Conservation (phyloP, 2,797 vertebrate genomes). For the Avahi laniger region DNA sequence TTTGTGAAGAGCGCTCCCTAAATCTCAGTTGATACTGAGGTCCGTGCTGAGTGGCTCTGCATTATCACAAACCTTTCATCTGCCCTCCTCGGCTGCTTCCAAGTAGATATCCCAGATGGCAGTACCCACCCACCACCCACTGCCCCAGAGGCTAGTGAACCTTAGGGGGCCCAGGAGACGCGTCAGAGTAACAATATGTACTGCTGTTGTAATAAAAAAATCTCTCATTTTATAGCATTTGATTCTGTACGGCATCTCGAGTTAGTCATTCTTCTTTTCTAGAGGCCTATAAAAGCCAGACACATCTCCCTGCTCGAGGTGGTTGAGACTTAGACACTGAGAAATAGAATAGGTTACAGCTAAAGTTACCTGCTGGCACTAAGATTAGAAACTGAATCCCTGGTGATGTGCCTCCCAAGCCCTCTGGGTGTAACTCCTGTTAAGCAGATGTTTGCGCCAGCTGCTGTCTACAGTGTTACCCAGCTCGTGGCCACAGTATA, state of each 20-base stretch:
- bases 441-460: accelerated
- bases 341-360: neutral
- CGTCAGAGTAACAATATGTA: neutral
- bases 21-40: neutral
- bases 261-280: neutral
- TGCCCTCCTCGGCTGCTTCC: neutral
- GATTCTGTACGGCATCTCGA: neutral
- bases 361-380: neutral
- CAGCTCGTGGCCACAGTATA: accelerated
- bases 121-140: no score
- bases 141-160: neutral
- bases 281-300: neutral
- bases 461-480: accelerated
- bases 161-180: neutral
- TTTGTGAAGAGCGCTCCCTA: neutral
- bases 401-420: accelerated
- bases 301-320: neutral
- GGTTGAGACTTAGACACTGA: neutral
- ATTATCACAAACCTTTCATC: neutral
- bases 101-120: accelerated
- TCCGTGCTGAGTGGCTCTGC: neutral
- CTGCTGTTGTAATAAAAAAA: no score
- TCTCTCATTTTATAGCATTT: neutral
- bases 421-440: accelerated
- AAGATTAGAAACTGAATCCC: neutral